A percentile compares a stretch with the other conserved stretches of the same genome.
Evolutionary conservation across 2,797 vertebrate genomes (phyloP).

Genomic region (Hippocampus kuda): DNA sequence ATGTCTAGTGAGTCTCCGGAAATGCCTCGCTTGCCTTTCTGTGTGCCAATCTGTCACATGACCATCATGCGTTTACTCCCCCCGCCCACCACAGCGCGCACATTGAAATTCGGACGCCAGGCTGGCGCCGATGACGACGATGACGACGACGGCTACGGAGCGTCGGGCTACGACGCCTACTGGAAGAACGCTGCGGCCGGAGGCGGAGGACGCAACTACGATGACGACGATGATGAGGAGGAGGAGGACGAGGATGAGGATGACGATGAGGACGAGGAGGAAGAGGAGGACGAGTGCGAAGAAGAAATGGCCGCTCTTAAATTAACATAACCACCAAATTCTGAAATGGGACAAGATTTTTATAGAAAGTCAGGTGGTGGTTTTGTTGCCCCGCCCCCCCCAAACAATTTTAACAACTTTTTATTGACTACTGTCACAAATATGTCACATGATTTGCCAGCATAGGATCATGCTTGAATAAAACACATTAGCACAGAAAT

Average conservation of each 20-base stretch:
- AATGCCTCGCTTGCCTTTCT: not conserved
- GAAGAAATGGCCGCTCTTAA: conserved; percentile 69
- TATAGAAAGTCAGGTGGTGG: not conserved
- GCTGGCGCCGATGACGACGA: conserved; percentile 72
- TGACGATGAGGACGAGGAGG: conserved; percentile 64
- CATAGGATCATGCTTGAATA: not conserved
- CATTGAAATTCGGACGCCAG: conserved; percentile 88
- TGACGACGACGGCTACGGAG: conserved; percentile 60
- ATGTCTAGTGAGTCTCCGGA: conserved; percentile 87
- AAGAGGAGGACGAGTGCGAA: conserved; percentile 36
- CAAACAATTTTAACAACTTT: not conserved
- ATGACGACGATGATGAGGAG: conserved; percentile 61
- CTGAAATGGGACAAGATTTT: conserved; percentile 11
- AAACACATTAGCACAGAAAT: not conserved
- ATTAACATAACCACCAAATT: conserved; percentile 39
- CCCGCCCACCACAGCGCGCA: conserved; percentile 68
- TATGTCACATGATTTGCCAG: not conserved
- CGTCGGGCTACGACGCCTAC: conserved; percentile 83
- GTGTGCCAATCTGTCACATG: not conserved
- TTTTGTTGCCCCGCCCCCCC: not conserved
- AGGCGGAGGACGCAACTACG: conserved; percentile 50
- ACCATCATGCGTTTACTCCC: not conserved
- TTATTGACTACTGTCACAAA: not conserved
- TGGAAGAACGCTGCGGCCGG: conserved; percentile 81
- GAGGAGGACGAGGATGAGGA: conserved; percentile 75